Base-by-base conservation (phyloP, 2,888 invertebrate genomes). In the Anoplius nigerrimus region DNA sequence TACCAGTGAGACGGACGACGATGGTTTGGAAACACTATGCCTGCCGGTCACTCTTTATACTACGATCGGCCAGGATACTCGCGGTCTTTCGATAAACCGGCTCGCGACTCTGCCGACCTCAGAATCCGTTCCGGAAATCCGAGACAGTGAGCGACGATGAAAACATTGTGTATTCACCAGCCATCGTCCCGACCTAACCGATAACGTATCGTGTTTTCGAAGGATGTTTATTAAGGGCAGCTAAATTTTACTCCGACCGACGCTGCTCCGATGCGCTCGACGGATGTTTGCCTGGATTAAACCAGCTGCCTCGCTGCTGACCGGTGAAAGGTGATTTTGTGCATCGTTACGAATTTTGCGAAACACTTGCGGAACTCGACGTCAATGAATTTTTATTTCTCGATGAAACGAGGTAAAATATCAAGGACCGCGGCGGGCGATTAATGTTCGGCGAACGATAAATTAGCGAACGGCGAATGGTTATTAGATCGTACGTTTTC, bases 141-240 rank as follows among this genome's bases (percentile, higher is more conserved):
- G n/a, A 20, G 58, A 46, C 46, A 48, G n/a, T n/a, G 13, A 16
- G 46, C 8, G 5, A 16, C n/a, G 27, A 11, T 1, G 22, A 51
- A 43, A 16, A 53, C 42, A 34, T 34, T 6, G 34, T 34, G 11
- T 6, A 11, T 34, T 11, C 34, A 11, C 34, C 8, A 2, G 1
- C 11, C 11, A 34, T 34, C 11, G 34, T 11, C 11, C 1, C 11
- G 34, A 34, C 34, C 4, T 34, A 34, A 34, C 34, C n/a, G 53
- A 34, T 52, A 57, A 27, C 4, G 55, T 42, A n/a, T 76, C 75
- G 72, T 77, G 75, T 77, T 77, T 78, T 69, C 8, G 20, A 54
- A 63, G 67, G 72, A 74, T 34, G 34, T 34, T 34, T 34, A 57
- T 18, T 27, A 20, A 16, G 57, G 16, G 16, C 20, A 11, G n/a